Conservation (phyloP, 1,140 invertebrate genomes). For the Notospermus geniculatus region DNA sequence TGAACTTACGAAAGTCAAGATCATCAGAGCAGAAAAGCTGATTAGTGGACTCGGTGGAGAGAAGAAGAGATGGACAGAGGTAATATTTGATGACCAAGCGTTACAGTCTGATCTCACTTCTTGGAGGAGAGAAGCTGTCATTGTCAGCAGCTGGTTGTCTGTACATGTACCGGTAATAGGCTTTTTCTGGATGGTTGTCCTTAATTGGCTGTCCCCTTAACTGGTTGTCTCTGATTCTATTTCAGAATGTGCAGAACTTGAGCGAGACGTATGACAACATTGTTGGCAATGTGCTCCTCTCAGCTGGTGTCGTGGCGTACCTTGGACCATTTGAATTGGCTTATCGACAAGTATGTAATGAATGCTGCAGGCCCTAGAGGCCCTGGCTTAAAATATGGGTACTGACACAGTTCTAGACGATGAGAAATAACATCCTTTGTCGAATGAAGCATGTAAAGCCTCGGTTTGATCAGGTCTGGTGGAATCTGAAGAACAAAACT, state of each 20-base stretch:
- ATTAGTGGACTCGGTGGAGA: conserved; percentile 56
- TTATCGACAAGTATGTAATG: conserved; percentile 47
- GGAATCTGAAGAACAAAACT: background rate
- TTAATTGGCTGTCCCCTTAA: too few relatives aligned
- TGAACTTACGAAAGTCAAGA: conserved; percentile 53
- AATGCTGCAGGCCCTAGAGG: background rate
- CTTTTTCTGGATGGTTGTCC: too few relatives aligned
- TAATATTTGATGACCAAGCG: conserved; percentile 20
- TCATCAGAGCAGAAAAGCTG: conserved; percentile 53
- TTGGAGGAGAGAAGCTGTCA: too few relatives aligned
- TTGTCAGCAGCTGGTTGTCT: too few relatives aligned
- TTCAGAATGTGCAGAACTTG: conserved; percentile 48
- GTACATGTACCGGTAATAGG: background rate
- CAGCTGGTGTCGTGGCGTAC: conserved; percentile 54
- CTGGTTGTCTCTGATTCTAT: too few relatives aligned
- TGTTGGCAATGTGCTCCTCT: conserved; percentile 55
- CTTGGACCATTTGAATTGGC: conserved; percentile 53
- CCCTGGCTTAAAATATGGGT: too few relatives aligned
- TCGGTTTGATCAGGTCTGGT: background rate
- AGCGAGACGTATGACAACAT: conserved; percentile 52
- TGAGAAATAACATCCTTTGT: conserved; percentile 2
- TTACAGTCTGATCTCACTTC: too few relatives aligned
- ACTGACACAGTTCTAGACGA: too few relatives aligned
- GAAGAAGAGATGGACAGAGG: conserved; percentile 54
- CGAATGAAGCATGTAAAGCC: conserved; percentile 7